Conservation (phyloP, 2,888 invertebrate genomes). For the Lomographa bimaculata region DNA sequence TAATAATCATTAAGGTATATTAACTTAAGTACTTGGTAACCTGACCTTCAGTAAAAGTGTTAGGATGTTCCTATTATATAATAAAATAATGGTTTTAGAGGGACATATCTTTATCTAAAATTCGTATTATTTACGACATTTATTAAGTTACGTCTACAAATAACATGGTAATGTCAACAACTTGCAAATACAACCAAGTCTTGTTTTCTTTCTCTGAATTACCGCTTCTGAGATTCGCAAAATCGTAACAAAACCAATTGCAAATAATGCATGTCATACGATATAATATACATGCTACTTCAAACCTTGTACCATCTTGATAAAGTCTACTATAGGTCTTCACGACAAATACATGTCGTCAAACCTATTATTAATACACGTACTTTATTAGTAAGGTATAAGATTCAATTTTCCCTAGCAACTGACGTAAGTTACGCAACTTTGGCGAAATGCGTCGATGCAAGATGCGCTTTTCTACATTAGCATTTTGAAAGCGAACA, state of each 20-base stretch:
- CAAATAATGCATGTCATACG: slow-evolving; percentile 3
- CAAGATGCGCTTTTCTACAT: slow-evolving; percentile 3
- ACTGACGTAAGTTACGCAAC: slow-evolving; percentile 6
- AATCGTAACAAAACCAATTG: slow-evolving; percentile 7
- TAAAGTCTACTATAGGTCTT: neutral
- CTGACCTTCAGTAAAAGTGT: too few species aligned
- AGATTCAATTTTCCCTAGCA: neutral
- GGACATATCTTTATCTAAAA: too few species aligned
- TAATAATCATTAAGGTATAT: too few species aligned
- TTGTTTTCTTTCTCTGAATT: slow-evolving; percentile 5
- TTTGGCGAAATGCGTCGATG: slow-evolving; percentile 8
- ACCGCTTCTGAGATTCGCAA: slow-evolving; percentile 11
- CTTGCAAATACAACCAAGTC: neutral
- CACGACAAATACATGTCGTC: neutral
- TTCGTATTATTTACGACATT: too few species aligned
- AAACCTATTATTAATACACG: too few species aligned
- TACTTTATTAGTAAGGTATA: too few species aligned
- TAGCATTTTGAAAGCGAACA: slow-evolving; percentile 7
- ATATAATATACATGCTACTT: neutral
- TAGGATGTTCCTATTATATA: too few species aligned
- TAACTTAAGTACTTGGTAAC: too few species aligned
- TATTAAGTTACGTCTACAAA: too few species aligned
- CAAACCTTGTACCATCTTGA: neutral
- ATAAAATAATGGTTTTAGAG: too few species aligned
- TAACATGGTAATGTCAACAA: neutral